Base-by-base conservation (phyloP, 2,888 invertebrate genomes). In the Dimorphilus gyrociliatus region DNA sequence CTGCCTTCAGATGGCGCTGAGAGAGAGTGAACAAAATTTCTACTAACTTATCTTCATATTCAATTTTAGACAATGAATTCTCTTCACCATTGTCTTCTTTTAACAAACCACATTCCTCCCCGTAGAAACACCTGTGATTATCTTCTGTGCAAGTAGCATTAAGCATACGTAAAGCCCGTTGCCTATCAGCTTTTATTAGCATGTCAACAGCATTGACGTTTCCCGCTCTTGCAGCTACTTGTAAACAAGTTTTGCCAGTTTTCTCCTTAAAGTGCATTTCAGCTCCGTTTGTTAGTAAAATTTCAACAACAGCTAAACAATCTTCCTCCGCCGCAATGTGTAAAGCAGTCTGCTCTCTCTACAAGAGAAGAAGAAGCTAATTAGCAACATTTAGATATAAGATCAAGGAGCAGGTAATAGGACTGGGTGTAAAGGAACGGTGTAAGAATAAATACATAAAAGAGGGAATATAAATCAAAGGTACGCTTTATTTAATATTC, bases 141-240 rank as follows among this genome's bases (percentile, higher is more conserved):
- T 10, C 10, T 21, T 10, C 10, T 10, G n/a, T 21, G 23, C 23
- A 21, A 10, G 10, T 21, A 10, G n/a, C n/a, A n/a, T n/a, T n/a
- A n/a, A n/a, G n/a, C n/a, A n/a, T n/a, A n/a, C n/a, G n/a, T n/a
- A n/a, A n/a, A n/a, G 45, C 47, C 38, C 51, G 50, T 25, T 50
- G 50, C 34, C 59, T 69, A 66, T 63, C 73, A 63, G 40, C 74
- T 46, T 76, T 78, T 40, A 81, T 79, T 34, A 81, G 74, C 69
- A 80, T 74, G 51, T 79, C 81, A 35, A 81, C 73, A 39, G 81
- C 79, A 18, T 78, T 78, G 2, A 79, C 78, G 63, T 78, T 79
- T 51, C 79, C 79, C 10, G 80, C 80, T 30, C 80, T 63, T 2
- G 80, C 78, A 0, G 80, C 80, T 17, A 79, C 70, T 40, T 78